These are phyloP conservation scores for Polymixis lichenea DNA, from an alignment of 2,888 invertebrate genomes.

Conservation along the genomic window DNA sequence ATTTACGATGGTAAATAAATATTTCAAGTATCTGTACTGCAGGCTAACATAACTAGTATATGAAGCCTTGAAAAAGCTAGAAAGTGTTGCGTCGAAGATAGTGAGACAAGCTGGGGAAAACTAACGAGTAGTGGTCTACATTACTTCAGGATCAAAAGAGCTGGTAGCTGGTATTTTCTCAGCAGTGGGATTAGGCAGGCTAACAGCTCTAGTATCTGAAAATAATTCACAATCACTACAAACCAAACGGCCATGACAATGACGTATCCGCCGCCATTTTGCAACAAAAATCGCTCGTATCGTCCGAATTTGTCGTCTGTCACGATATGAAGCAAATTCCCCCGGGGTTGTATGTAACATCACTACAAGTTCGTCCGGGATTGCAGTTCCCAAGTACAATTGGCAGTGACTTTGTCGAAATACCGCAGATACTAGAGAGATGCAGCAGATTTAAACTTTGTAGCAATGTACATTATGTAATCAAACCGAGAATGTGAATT, in stretches of 20 bases:
- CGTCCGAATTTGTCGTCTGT: conserved; percentile 26
- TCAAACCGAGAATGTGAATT: background rate
- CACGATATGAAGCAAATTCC: conserved; percentile 19
- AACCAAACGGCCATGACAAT: conserved; percentile 25
- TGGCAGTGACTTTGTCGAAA: conserved; percentile 36
- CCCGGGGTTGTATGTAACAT: conserved; percentile 17
- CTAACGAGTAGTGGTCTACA: too few relatives aligned
- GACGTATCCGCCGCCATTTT: conserved; percentile 29
- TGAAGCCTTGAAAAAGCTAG: too few relatives aligned
- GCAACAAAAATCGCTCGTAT: conserved; percentile 39
- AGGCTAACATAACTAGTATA: too few relatives aligned
- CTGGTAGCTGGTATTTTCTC: too few relatives aligned
- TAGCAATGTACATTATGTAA: conserved; percentile 1
- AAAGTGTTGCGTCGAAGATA: too few relatives aligned
- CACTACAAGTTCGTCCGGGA: conserved; percentile 37
- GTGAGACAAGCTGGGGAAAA: too few relatives aligned
- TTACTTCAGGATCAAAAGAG: too few relatives aligned
- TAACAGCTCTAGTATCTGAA: background rate
- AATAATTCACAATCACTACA: background rate
- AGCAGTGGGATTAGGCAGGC: too few relatives aligned
- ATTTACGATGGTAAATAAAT: background rate
- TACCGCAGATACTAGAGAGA: conserved; percentile 27
- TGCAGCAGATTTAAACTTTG: conserved; percentile 46
- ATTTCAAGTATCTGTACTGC: too few relatives aligned
- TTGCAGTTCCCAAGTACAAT: conserved; percentile 49